These are phyloP conservation scores for Antheraea yamamai DNA, from an alignment of 2,888 invertebrate species.

Conservation along the genomic window DNA sequence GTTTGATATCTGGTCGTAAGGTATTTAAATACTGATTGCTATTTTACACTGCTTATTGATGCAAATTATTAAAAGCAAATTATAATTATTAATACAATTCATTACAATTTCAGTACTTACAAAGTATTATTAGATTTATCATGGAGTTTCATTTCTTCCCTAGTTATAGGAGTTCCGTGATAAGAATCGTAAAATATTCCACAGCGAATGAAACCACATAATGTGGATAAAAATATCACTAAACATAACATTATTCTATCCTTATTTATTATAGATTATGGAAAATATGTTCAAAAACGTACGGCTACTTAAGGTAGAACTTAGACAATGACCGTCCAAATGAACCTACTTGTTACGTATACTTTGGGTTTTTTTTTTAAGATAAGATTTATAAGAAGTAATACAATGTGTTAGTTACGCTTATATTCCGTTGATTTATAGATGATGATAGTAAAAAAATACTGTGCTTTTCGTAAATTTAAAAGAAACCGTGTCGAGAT, in stretches of 20 bases:
- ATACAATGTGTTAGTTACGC: background rate
- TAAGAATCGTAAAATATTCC: slow-evolving; percentile 52
- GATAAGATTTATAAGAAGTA: background rate
- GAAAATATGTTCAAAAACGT: background rate
- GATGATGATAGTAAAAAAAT: too few species aligned
- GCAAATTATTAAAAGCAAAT: background rate
- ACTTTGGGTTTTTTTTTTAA: background rate
- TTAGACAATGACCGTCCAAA: background rate
- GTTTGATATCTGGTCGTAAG: background rate
- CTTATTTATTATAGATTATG: background rate
- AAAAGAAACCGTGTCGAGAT: too few species aligned
- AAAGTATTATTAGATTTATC: slow-evolving; percentile 55
- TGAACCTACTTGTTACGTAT: background rate
- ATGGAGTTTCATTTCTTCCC: slow-evolving; percentile 46
- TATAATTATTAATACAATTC: background rate
- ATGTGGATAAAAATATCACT: slow-evolving; percentile 30
- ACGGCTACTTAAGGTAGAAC: background rate
- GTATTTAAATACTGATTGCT: background rate
- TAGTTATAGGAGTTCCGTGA: slow-evolving; percentile 43
- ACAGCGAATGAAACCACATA: slow-evolving; percentile 28
- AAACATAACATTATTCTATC: slow-evolving; percentile 33
- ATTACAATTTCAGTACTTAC: slow-evolving; percentile 41
- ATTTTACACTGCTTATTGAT: too few species aligned
- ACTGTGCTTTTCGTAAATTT: too few species aligned
- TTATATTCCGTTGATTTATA: background rate